phyloP scores from a whole-genome alignment of 2,797 vertebrate genomes.

The Myotis planiceps region DNA sequence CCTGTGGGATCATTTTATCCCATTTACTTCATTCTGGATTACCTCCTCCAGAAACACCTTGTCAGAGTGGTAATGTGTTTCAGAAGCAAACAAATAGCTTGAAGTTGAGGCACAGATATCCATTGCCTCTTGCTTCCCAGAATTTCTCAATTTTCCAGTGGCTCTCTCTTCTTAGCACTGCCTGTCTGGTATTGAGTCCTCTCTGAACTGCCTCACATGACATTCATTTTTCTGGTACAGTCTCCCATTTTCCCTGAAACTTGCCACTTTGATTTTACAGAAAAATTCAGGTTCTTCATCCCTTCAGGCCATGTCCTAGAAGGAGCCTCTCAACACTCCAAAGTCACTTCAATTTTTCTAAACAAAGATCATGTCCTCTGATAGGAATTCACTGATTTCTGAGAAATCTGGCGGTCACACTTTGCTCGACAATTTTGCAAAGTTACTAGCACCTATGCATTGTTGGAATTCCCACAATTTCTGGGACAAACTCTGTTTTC shows the following conservation, averaged over 20 bases:
- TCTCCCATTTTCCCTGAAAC: not conserved
- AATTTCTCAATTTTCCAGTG: not conserved
- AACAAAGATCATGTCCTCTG: not conserved
- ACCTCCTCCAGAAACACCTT: not conserved
- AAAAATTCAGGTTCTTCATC: not conserved
- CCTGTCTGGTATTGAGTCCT: not conserved
- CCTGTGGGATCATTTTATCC: not conserved
- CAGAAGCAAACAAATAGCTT: not conserved
- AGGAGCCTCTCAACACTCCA: not conserved
- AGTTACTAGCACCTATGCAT: not conserved
- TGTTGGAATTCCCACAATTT: not conserved
- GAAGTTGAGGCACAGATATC: not conserved
- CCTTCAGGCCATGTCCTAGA: not conserved
- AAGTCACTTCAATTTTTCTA: not conserved
- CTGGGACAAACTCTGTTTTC: constrained; percentile 22
- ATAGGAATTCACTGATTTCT: constrained; percentile 40
- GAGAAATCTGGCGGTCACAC: constrained; percentile 16
- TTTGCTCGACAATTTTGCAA: not conserved
- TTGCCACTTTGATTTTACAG: not conserved
- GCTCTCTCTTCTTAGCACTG: not conserved
- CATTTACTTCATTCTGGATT: not conserved
- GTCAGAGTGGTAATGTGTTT: not conserved
- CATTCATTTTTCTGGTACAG: not conserved
- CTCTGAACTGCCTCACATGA: not conserved
- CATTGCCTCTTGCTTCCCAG: not conserved